phyloP scores from a whole-genome alignment of 1,140 invertebrate genomes.

The Popillia japonica region DNA sequence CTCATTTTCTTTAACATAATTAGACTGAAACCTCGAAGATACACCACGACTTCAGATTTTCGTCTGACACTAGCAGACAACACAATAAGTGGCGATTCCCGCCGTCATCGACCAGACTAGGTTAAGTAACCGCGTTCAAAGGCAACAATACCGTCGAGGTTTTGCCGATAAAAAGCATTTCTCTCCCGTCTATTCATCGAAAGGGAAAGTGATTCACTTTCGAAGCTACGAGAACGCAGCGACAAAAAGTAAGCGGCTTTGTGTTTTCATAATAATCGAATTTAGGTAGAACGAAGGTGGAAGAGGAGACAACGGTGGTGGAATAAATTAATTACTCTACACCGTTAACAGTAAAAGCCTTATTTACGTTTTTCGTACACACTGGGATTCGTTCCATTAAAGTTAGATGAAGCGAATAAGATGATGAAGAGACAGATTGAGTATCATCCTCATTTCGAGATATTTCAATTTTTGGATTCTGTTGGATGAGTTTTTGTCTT shows the following conservation, averaged over 20 bases:
- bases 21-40: too few relatives aligned
- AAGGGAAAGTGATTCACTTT: neutral
- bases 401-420: too few relatives aligned
- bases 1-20: too few relatives aligned
- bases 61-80: neutral
- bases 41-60: too few relatives aligned
- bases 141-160: neutral
- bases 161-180: neutral
- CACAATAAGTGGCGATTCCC: neutral
- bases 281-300: neutral
- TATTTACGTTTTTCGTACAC: neutral
- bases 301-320: neutral
- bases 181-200: neutral
- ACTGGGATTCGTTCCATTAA: too few relatives aligned
- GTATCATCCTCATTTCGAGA: too few relatives aligned
- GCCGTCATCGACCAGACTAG: too few relatives aligned
- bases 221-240: neutral
- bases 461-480: too few relatives aligned
- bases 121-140: too few relatives aligned
- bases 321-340: neutral
- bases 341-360: neutral
- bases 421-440: too few relatives aligned
- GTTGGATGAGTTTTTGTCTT: too few relatives aligned
- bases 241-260: slow-evolving; percentile 14
- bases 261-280: slow-evolving; percentile 18